Percentiles rank a stretch among this genome's conserved stretches.
Conservation (phyloP, 2,888 invertebrate species). For the Macrosiphum euphorbiae region DNA sequence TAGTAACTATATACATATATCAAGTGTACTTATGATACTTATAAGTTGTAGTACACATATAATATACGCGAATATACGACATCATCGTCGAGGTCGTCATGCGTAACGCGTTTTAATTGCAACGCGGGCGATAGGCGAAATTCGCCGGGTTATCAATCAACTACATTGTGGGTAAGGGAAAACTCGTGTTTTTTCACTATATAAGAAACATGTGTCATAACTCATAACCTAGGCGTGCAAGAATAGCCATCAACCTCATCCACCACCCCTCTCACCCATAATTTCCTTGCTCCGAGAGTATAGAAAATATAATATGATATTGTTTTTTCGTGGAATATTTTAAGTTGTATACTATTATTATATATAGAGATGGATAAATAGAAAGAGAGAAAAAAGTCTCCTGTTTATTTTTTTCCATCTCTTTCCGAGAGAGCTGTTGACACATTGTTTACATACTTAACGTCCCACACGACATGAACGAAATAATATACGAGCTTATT, state of each 20-base stretch:
- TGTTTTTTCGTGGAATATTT: conserved; percentile 16
- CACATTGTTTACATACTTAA: conserved; percentile 63
- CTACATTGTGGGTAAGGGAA: conserved; percentile 24
- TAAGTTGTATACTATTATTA: neutral
- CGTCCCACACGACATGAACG: conserved; percentile 62
- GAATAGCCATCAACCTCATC: neutral
- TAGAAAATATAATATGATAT: conserved; percentile 2
- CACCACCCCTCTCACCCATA: neutral
- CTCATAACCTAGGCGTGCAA: neutral
- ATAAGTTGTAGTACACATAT: neutral
- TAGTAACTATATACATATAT: neutral
- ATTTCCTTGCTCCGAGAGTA: neutral
- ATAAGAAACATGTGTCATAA: conserved; percentile 32
- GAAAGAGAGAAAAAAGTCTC: conserved; percentile 14
- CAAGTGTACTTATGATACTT: neutral
- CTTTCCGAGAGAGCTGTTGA: conserved; percentile 54
- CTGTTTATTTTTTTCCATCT: conserved; percentile 3
- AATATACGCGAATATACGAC: neutral
- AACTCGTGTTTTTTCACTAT: conserved; percentile 48
- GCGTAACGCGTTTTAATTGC: conserved; percentile 53
- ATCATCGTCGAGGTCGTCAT: conserved; percentile 5
- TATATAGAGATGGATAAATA: conserved; percentile 3
- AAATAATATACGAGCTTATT: conserved; percentile 64
- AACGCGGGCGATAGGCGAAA: conserved; percentile 19
- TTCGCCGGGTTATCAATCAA: conserved; percentile 51